These are phyloP conservation scores for Bucorvus abyssinicus DNA, from an alignment of 2,797 vertebrate genomes.

Conservation along the genomic window DNA sequence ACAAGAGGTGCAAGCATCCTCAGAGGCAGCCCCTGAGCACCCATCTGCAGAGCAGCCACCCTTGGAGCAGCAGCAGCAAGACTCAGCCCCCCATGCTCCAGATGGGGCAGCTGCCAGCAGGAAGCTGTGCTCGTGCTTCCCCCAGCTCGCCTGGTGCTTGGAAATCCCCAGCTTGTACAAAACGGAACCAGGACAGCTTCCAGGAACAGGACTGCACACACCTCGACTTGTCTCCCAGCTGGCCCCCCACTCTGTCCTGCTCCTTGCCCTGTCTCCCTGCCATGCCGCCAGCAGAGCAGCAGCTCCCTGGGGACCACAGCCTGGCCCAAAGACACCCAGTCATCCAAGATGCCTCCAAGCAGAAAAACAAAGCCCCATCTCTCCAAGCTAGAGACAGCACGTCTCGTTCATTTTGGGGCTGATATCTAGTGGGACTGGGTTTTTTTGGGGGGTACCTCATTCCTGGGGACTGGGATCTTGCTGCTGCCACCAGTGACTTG, in stretches of 20 bases:
- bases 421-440: neutral
- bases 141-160: neutral
- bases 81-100: accelerated
- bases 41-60: neutral
- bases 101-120: neutral
- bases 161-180: conserved; percentile 15
- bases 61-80: neutral
- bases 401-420: neutral
- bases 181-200: accelerated
- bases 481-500: neutral
- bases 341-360: neutral
- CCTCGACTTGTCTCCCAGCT: neutral
- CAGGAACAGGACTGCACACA: accelerated
- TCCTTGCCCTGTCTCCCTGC: neutral
- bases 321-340: neutral
- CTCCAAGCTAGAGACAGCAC: neutral
- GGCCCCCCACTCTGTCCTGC: neutral
- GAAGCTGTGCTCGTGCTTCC: neutral
- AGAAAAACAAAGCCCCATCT: neutral
- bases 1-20: neutral
- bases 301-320: neutral
- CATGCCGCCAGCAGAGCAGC: neutral
- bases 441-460: neutral
- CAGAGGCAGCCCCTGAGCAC: neutral
- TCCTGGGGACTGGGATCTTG: neutral